Conservation (phyloP, 2,888 invertebrate species). For the Dryobotodes eremita region DNA sequence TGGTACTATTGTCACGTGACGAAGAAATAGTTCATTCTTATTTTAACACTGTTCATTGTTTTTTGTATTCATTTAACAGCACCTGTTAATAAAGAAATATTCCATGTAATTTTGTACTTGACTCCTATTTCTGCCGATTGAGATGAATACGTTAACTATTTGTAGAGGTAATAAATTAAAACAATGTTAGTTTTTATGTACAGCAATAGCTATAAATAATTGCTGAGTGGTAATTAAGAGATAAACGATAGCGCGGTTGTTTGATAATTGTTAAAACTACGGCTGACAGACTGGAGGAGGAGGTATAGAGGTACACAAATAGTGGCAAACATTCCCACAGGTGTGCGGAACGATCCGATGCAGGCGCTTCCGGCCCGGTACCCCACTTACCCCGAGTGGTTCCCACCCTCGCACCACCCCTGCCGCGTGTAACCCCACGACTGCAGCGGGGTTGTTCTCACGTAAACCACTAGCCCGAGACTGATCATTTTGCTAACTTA, state of each 20-base stretch:
- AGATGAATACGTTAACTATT: slow-evolving; percentile 62
- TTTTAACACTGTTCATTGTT: slow-evolving; percentile 79
- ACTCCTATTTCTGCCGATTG: slow-evolving; percentile 61
- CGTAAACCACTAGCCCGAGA: slow-evolving; percentile 83
- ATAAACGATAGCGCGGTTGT: slow-evolving; percentile 57
- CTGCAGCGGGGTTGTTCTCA: slow-evolving; percentile 81
- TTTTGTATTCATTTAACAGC: slow-evolving; percentile 69
- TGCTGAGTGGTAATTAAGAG: slow-evolving; percentile 62
- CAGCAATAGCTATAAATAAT: slow-evolving; percentile 56
- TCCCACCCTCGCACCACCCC: slow-evolving; percentile 73
- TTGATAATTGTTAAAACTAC: slow-evolving; percentile 63
- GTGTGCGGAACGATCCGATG: slow-evolving; percentile 86
- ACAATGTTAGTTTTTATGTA: slow-evolving; percentile 52
- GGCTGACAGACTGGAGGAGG: slow-evolving; percentile 58
- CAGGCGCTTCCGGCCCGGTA: slow-evolving; percentile 87
- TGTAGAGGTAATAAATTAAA: slow-evolving; percentile 44
- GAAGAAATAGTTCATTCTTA: slow-evolving; percentile 77
- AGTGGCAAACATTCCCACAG: slow-evolving; percentile 86
- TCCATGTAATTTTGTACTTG: slow-evolving; percentile 73
- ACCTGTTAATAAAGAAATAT: slow-evolving; percentile 74
- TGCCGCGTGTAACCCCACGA: slow-evolving; percentile 67
- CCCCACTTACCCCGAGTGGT: slow-evolving; percentile 81
- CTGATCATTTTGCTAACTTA: slow-evolving; percentile 84
- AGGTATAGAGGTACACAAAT: slow-evolving; percentile 80
- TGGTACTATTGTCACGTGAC: slow-evolving; percentile 82